Base-by-base conservation (phyloP, 1,140 invertebrate species). In the Drosophila punjabiensis region DNA sequence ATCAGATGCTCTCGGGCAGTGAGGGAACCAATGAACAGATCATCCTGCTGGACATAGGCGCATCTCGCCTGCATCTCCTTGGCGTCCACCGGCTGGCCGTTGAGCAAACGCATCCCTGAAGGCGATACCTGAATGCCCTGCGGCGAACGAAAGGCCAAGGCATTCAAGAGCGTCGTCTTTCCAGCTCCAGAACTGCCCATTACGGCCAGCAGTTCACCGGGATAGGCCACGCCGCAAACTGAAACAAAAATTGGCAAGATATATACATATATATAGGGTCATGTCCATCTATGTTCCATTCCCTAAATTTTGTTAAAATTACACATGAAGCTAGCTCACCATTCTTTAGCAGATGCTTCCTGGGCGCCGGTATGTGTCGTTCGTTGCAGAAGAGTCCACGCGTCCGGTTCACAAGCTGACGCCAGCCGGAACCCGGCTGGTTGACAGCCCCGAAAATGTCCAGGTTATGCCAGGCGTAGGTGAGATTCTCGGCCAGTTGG, bases 151-250 rank as follows among this genome's bases (percentile, higher is more conserved):
- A 97, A 97, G 3, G 98, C 99, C 35, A 99, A 90, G 0, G 98
- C 95, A 93, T 99, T 99, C 43, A 99, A 93, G 1, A 99, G 95
- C 0, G 98, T 99, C 0, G 98, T 99, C 94, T 99, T 99, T 7
- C 99, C 98, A 1, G 98, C 97, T 1, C 98, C 98, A 30, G 98
- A 98, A 5, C 98, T 97, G 5, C 98, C 98, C 96, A 99, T 97
- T 28, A 99, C 96, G 5, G 98, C 98, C 61, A 99, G 92, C 28
- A 99, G 93, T 92, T 98, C 97, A 5, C 98, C 98, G 7, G 98
- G 97, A 93, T 96, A 95, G 0, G 98, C 98, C 3, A 97, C 95
- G 11, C 98, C 98, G 75, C 95, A 96, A 4, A 98, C 98, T 93
- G n/a, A n/a, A n/a, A n/a, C n/a, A n/a, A n/a, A n/a, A n/a, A n/a